Base-by-base conservation (phyloP, 2,113 vertebrate genomes). In the Abramis brama region DNA sequence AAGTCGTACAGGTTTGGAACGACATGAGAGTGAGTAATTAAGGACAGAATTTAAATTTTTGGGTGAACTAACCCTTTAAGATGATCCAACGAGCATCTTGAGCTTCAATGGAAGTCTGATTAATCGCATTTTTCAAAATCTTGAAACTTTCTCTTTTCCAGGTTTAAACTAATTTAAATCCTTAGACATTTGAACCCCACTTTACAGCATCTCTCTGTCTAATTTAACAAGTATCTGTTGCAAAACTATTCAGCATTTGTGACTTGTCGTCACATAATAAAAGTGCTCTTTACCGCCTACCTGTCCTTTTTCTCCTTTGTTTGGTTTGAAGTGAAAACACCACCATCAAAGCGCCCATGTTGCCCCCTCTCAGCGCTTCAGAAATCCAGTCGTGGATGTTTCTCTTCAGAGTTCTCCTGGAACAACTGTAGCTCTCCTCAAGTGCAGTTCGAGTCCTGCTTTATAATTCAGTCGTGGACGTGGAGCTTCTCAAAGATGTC, bases 251-350 rank as follows among this genome's bases (percentile, higher is more conserved):
- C 6, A 70, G 45, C 36, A 27, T 4, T 13, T 43, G 5, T 39
- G 25, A 74, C 57, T 81, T 5, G 4, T 2, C 2, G 25, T 79
- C 27, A 84, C 0, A 12, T 43, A 15, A 76, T 39, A 36, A 45
- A 86, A 73, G 21, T 47, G 3, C 2, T 17, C 39, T 19, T 57
- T 68, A 30, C 70, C 73, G 74, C 90, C 89, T 95, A 95, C 94
- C 95, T 95, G 86, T 86, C 21, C 79, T 85, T 83, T 91, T 90
- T 85, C 88, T 91, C 76, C 85, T 88, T 85, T 93, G 89, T 87
- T 95, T 93, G 12, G 93, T 84, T 88, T 95, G 93, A 11, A 94
- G 68, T 70, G 92, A 95, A 92, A 96, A 92, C 90, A 90, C 94
- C 87, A 94, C 88, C 90, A 93, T 91, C 3, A 86, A 81, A 87